Base-by-base conservation (phyloP, 2,113 vertebrate genomes). In the Zosterops pallidus region DNA sequence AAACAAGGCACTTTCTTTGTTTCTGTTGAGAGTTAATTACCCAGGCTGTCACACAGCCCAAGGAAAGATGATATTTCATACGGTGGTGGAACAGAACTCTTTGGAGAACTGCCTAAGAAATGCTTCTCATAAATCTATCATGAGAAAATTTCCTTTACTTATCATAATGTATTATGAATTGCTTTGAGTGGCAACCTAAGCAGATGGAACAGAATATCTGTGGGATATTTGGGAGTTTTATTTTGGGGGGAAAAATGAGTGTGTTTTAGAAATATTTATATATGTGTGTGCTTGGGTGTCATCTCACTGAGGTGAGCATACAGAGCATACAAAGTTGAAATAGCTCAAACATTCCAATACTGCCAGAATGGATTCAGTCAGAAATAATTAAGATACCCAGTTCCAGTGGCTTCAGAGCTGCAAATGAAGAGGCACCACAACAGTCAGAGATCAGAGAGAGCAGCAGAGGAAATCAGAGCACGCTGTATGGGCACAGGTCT, bases 11-110 rank as follows among this genome's bases (percentile, higher is more conserved):
- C 70, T 89, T 90, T 47, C 90, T 95, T 94, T 95, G 83, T 96
- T 93, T 96, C 89, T 97, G 64, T 67, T 84, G 85, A 96, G 92
- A 94, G 93, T 95, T 94, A 95, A 96, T 97, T 97, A 97, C 83
- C 82, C 59, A 70, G 63, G 76, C 84, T 97, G 96, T 96, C 91
- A 95, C 26, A 59, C 70, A 95, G 78, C 90, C 93, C 86, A 88
- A 81, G 93, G 95, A 91, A 83, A 93, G 84, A 69, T 77, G 70
- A 84, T 95, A 83, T 94, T 97, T 96, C 69, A 57, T 89, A 71
- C 0, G 0, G 14, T 86, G 62, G 86, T 93, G 59, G 86, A 85
- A 70, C 17, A 69, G 72, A 95, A 83, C 63, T 94, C 94, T 93
- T 96, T 89, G 76, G 85, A 96, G 92, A 95, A 44, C 82, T 95